Base-by-base conservation (phyloP, 2,888 invertebrate genomes). In the Gastracanthus pulcherrimus region DNA sequence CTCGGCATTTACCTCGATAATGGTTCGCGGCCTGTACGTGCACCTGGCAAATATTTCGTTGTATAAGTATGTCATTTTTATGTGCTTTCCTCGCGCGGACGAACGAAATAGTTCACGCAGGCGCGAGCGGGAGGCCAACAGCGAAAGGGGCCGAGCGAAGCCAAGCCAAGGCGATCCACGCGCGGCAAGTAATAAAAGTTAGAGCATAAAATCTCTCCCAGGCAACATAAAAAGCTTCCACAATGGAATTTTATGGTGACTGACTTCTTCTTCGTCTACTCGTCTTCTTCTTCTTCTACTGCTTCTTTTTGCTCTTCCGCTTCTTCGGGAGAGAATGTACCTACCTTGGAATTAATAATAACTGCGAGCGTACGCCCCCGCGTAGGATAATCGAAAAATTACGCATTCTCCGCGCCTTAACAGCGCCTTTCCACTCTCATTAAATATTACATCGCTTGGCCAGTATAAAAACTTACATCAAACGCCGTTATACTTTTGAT, bases 161-260 rank as follows among this genome's bases (percentile, higher is more conserved):
- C 45, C n/a, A 6, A n/a, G 23, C 19, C 51, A 51, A 51, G 41
- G 45, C 66, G 67, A 66, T n/a, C 48, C 19, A 31, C 60, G 60
- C 60, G 26, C 26, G 58, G 34, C 23, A 36, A 70, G 82, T 76
- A 79, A 82, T 79, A 82, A 82, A 82, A 79, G 79, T 76, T 76
- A 51, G 76, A 70, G 38, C 79, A 64, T 82, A 82, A 82, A 82
- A 82, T 78, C 76, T 82, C 67, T 72, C 79, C 36, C 55, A 69
- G 77, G 82, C 51, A 51, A 64, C 55, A 51, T 76, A 82, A 82
- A 79, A 79, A 70, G 76, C 76, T 38, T 58, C 67, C 64, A 79
- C 79, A 82, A 79, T 82, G 79, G 79, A 79, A 79, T 76, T 82
- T 82, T 79, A 82, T 75, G 82, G 82, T 72, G 71, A 79, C 78